Conservation (phyloP, 2,888 invertebrate genomes). For the Rhyacophila evoluta region DNA sequence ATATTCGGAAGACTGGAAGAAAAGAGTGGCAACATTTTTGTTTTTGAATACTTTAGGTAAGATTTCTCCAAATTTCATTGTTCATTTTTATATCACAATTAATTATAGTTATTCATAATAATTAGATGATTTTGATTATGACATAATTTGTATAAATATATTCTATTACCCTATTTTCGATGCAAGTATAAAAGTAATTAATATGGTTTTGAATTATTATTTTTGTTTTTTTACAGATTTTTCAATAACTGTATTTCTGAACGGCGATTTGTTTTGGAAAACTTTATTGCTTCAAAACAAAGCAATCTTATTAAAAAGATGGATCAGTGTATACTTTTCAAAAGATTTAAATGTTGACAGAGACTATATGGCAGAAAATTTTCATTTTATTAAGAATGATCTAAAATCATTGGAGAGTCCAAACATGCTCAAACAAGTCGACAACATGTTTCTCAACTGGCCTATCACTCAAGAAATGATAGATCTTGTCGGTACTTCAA, state of each 20-base stretch:
- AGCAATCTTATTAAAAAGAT: slow-evolving; percentile 70
- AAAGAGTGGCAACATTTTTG: slow-evolving; percentile 69
- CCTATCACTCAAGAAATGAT: slow-evolving; percentile 73
- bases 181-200: no score
- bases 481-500: slow-evolving; percentile 64
- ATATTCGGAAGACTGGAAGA: slow-evolving; percentile 69
- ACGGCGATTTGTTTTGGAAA: slow-evolving; percentile 71
- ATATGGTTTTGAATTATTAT: no score
- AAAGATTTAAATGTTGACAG: slow-evolving; percentile 67
- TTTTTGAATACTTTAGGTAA: slow-evolving; percentile 73
- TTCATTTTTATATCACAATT: no score
- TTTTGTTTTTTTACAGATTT: slow-evolving; percentile 63
- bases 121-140: no score
- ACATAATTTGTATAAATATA: no score
- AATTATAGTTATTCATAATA: no score
- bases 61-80: no score
- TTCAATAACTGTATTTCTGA: slow-evolving; percentile 67
- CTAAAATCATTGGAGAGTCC: slow-evolving; percentile 62
- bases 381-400: slow-evolving; percentile 58
- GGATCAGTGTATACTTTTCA: slow-evolving; percentile 72
- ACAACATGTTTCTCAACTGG: slow-evolving; percentile 69
- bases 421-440: slow-evolving; percentile 62
- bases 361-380: slow-evolving; percentile 66
- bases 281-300: slow-evolving; percentile 72
- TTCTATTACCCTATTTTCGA: no score